A percentile compares a stretch with the other conserved stretches of the same genome.
These are phyloP conservation scores for Rhinogobio ventralis DNA, from an alignment of 2,797 vertebrate species.

Conservation along the genomic window DNA sequence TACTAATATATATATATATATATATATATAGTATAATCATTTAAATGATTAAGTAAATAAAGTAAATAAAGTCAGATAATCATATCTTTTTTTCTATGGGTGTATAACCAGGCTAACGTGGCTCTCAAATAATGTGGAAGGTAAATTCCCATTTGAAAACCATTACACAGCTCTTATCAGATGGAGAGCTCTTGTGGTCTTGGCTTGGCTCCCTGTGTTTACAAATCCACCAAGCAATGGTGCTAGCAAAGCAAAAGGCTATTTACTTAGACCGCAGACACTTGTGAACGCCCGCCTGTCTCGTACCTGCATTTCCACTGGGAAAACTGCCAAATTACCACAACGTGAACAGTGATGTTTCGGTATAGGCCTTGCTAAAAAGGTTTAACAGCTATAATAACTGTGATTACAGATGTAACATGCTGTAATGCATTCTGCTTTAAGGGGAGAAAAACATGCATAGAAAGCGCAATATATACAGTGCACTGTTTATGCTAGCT, in stretches of 20 bases:
- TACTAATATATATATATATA: background rate
- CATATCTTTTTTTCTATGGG: background rate
- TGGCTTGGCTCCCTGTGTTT: constrained; percentile 43
- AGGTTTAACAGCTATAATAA: constrained; percentile 15
- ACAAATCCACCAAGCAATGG: constrained; percentile 29
- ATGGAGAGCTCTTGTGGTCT: constrained; percentile 42
- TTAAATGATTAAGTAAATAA: background rate
- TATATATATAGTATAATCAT: no score
- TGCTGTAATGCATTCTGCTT: constrained; percentile 9
- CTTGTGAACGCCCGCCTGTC: constrained; percentile 18
- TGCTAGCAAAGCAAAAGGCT: constrained; percentile 17
- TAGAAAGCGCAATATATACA: background rate
- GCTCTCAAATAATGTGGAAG: constrained; percentile 26
- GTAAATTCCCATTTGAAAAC: constrained; percentile 53
- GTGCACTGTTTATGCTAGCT: background rate
- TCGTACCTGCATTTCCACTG: constrained; percentile 25
- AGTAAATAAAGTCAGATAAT: constrained; percentile 28
- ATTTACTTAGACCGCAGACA: constrained; percentile 3
- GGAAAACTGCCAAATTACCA: background rate
- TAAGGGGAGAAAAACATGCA: background rate
- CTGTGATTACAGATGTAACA: constrained; percentile 12
- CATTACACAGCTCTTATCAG: constrained; percentile 53
- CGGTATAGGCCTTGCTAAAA: constrained; percentile 12
- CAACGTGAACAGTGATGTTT: constrained; percentile 2
- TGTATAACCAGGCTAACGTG: constrained; percentile 24